A percentile compares a stretch with the other conserved stretches of the same genome.
These are phyloP conservation scores for Mystacornis crossleyi DNA, from an alignment of 2,113 vertebrate genomes.

Conservation along the genomic window DNA sequence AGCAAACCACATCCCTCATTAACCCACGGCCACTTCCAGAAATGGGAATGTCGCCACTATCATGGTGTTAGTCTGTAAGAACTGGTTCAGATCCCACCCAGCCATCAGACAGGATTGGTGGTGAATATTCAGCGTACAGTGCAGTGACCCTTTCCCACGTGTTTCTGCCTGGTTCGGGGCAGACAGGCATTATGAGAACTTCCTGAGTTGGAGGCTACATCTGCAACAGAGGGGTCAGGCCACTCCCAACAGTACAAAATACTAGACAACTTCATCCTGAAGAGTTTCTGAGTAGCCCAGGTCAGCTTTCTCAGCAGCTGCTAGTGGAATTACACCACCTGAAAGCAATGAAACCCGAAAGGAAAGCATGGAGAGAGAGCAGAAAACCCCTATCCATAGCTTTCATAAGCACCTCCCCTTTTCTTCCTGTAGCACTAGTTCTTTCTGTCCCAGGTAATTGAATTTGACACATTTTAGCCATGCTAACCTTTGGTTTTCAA, in stretches of 20 bases:
- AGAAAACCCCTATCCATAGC: background rate
- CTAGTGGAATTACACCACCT: background rate
- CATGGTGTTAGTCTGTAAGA: accelerated
- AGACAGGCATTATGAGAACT: background rate
- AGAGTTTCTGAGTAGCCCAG: background rate
- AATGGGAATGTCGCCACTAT: background rate
- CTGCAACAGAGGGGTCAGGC: background rate
- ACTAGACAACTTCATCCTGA: background rate
- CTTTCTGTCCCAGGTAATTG: slow-evolving; percentile 33
- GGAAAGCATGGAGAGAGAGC: background rate
- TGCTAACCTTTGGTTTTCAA: slow-evolving; percentile 50
- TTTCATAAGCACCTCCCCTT: background rate
- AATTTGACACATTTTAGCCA: slow-evolving; percentile 30
- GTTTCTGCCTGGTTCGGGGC: background rate
- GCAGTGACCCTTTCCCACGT: background rate
- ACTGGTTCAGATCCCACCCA: background rate
- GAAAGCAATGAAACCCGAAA: background rate
- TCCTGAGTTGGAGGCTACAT: background rate
- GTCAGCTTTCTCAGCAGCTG: background rate
- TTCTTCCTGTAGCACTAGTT: background rate
- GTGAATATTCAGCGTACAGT: background rate
- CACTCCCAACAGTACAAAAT: background rate
- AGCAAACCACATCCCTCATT: background rate
- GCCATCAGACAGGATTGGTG: background rate
- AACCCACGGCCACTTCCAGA: background rate